A percentile compares a stretch with the other conserved stretches of the same genome.
These are phyloP conservation scores for Sphenopsis melanotis DNA, from an alignment of 2,797 vertebrate genomes.

Conservation along the genomic window DNA sequence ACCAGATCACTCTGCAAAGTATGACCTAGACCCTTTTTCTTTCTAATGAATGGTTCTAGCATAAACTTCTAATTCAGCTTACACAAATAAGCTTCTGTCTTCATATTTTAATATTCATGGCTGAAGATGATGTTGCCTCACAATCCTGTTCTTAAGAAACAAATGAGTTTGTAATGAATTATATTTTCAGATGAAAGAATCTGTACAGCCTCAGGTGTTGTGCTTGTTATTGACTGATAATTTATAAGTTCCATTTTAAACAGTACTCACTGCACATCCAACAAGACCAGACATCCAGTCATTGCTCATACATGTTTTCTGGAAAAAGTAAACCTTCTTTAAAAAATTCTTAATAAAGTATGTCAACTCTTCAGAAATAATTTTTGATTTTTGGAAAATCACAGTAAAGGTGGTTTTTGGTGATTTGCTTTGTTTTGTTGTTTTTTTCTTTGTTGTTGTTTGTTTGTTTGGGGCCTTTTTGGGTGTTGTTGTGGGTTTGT, in stretches of 20 bases:
- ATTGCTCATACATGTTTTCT: neutral
- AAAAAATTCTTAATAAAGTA: neutral
- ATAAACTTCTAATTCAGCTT: neutral
- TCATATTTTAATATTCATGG: constrained; percentile 7
- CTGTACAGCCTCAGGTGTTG: neutral
- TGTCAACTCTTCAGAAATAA: neutral
- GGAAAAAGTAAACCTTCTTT: neutral
- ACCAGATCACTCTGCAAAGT: neutral
- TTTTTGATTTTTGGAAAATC: neutral
- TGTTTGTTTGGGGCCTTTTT: neutral
- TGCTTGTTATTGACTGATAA: neutral
- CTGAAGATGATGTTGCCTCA: neutral
- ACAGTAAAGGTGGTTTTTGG: neutral
- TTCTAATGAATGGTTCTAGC: neutral
- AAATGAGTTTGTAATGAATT: neutral
- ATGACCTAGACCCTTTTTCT: neutral
- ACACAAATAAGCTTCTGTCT: neutral
- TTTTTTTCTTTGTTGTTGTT: fast-evolving
- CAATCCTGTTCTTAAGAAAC: neutral
- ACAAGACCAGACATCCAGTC: neutral
- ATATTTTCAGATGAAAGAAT: constrained; percentile 1
- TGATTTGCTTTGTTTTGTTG: neutral
- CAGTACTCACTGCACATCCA: neutral
- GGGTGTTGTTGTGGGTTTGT: neutral
- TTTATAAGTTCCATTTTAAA: neutral